A percentile compares a stretch with the other conserved stretches of the same genome.
phyloP scores from a whole-genome alignment of 2,113 vertebrate species.

The Thamnophis sirtalis region DNA sequence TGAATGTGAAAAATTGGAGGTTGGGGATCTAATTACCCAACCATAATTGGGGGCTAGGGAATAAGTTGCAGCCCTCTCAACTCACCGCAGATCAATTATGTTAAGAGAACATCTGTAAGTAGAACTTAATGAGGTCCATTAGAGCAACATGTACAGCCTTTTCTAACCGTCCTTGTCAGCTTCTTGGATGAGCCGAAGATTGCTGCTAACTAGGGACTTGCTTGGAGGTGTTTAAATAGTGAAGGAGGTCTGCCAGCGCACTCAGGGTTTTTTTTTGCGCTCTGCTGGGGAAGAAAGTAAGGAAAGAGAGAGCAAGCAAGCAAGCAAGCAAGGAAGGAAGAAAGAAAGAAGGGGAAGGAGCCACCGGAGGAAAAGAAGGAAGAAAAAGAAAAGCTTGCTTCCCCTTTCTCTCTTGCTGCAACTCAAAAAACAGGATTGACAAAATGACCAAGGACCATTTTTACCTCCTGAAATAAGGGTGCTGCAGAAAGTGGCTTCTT shows the following conservation, averaged over 20 bases:
- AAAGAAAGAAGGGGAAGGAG: slow-evolving; percentile 32
- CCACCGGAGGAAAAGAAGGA: slow-evolving; percentile 40
- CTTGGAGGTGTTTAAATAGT: slow-evolving; percentile 94
- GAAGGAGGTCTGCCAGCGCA: slow-evolving; percentile 81
- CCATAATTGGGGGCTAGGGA: slow-evolving; percentile 99
- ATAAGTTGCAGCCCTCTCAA: slow-evolving; percentile 99
- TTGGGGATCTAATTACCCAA: slow-evolving; percentile 99
- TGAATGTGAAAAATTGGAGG: slow-evolving; percentile 99
- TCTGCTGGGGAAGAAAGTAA: slow-evolving; percentile 72
- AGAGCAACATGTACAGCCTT: slow-evolving; percentile 99
- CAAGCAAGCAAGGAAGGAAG: slow-evolving; percentile 46
- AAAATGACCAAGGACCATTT: slow-evolving; percentile 37
- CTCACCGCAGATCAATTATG: slow-evolving; percentile 99
- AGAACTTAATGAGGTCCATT: slow-evolving; percentile 99
- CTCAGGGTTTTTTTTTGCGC: slow-evolving; percentile 73
- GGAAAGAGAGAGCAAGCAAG: slow-evolving; percentile 43
- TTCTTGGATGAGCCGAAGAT: slow-evolving; percentile 98
- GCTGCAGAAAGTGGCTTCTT: slow-evolving; percentile 31
- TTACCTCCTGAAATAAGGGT: slow-evolving; percentile 45
- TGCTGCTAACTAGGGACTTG: slow-evolving; percentile 97
- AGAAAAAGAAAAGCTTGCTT: slow-evolving; percentile 32
- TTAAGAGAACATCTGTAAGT: slow-evolving; percentile 99
- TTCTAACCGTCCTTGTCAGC: slow-evolving; percentile 99
- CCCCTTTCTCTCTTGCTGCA: slow-evolving; percentile 61
- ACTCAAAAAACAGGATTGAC: slow-evolving; percentile 57